Evolutionary conservation across 2,888 invertebrate genomes (phyloP).

Genomic region (Drosophila nr. perissopoda): DNA sequence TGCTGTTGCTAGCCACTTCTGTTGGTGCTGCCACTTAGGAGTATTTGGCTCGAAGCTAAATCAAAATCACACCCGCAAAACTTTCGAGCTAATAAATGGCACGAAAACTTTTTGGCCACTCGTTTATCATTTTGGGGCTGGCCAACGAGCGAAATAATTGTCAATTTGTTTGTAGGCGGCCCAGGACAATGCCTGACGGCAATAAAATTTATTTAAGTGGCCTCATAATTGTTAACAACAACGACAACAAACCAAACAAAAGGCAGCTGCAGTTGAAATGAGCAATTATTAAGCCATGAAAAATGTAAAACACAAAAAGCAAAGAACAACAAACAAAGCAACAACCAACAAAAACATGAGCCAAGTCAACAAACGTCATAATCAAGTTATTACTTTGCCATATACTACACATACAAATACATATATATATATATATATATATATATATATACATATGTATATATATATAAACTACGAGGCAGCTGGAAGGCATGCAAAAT

Average conservation of each 20-base stretch:
- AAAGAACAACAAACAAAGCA: constrained; percentile 11
- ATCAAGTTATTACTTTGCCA: constrained; percentile 66
- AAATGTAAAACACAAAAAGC: constrained; percentile 57
- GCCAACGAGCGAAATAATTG: constrained; percentile 65
- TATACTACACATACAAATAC: neutral
- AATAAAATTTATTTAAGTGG: constrained; percentile 77
- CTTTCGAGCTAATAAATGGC: constrained; percentile 74
- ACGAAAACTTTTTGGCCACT: constrained; percentile 66
- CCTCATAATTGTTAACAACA: constrained; percentile 73
- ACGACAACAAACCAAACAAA: constrained; percentile 53
- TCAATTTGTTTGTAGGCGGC: constrained; percentile 69
- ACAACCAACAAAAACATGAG: constrained; percentile 23
- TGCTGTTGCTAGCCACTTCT: constrained; percentile 6
- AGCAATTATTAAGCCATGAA: constrained; percentile 77
- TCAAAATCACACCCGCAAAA: constrained; percentile 73
- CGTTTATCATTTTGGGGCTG: constrained; percentile 65
- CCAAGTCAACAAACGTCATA: constrained; percentile 66
- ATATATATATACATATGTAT: neutral
- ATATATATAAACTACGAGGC: constrained; percentile 13
- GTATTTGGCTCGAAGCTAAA: constrained; percentile 58
- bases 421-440: too few relatives aligned
- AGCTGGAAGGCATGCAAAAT: constrained; percentile 50
- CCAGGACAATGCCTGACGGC: constrained; percentile 62
- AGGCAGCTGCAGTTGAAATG: constrained; percentile 72
- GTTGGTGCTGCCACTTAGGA: constrained; percentile 18